A percentile compares a stretch with the other conserved stretches of the same genome.
Conservation (phyloP, 2,888 invertebrate genomes). For the Thumatha senex region DNA sequence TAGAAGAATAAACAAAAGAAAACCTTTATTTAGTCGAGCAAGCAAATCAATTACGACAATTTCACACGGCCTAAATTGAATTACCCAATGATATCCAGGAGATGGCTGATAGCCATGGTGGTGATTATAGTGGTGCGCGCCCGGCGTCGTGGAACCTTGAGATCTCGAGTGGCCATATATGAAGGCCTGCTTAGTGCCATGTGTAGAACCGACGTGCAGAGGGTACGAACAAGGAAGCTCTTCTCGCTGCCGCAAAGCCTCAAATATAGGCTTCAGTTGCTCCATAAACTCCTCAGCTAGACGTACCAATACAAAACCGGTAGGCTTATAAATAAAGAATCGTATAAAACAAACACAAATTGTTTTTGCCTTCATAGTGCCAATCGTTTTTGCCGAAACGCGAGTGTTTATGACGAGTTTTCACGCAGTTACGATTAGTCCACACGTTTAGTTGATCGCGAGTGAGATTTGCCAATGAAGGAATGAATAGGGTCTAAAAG, state of each 20-base stretch:
- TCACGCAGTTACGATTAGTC: slow-evolving; percentile 69
- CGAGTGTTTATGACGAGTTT: slow-evolving; percentile 53
- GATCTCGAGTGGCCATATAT: slow-evolving; percentile 85
- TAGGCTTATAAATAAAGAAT: slow-evolving; percentile 67
- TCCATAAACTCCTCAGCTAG: slow-evolving; percentile 97
- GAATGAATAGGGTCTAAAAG: slow-evolving; percentile 72
- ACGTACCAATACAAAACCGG: slow-evolving; percentile 78
- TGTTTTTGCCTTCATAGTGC: slow-evolving; percentile 75
- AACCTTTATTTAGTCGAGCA: slow-evolving; percentile 52
- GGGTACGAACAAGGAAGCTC: slow-evolving; percentile 96
- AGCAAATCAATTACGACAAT: slow-evolving; percentile 61
- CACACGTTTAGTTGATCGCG: slow-evolving; percentile 71
- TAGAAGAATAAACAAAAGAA: slow-evolving; percentile 51
- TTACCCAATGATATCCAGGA: slow-evolving; percentile 91
- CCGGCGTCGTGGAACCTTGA: slow-evolving; percentile 85
- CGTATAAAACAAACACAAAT: slow-evolving; percentile 49
- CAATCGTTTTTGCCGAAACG: slow-evolving; percentile 72
- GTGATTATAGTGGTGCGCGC: slow-evolving; percentile 85
- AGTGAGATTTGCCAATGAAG: slow-evolving; percentile 56
- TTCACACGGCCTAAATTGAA: slow-evolving; percentile 70
- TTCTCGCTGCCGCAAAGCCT: slow-evolving; percentile 95
- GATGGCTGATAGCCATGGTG: slow-evolving; percentile 88
- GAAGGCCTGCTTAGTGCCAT: slow-evolving; percentile 84
- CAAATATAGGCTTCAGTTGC: slow-evolving; percentile 98
- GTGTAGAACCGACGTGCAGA: slow-evolving; percentile 90